These are phyloP conservation scores for Hypothenemus hampei DNA, from an alignment of 1,140 invertebrate species.

Conservation along the genomic window DNA sequence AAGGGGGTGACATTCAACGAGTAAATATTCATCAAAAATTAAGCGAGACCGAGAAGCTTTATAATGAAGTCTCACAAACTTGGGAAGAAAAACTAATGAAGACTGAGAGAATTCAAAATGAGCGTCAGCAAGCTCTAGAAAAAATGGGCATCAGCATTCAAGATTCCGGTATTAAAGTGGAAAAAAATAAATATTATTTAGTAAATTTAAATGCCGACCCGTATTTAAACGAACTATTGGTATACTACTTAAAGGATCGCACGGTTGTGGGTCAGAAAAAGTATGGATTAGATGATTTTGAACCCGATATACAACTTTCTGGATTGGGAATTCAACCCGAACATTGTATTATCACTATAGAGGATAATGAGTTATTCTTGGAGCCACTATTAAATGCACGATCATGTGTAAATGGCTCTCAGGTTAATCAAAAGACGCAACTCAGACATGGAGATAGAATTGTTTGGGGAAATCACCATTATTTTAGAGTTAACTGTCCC, in stretches of 20 bases:
- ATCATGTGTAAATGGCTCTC: constrained; percentile 79
- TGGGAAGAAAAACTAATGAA: constrained; percentile 98
- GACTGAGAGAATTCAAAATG: constrained; percentile 87
- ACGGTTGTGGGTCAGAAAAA: constrained; percentile 74
- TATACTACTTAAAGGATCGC: constrained; percentile 95
- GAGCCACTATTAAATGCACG: constrained; percentile 76
- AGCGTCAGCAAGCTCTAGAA: constrained; percentile 91
- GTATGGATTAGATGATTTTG: constrained; percentile 55
- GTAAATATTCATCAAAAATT: constrained; percentile 76
- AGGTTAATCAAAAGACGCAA: constrained; percentile 62
- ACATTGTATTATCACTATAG: constrained; percentile 86
- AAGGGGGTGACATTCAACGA: constrained; percentile 60
- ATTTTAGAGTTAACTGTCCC: constrained; percentile 95
- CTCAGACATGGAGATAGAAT: constrained; percentile 92
- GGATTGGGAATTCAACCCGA: constrained; percentile 91
- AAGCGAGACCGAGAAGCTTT: constrained; percentile 91
- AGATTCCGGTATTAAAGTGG: constrained; percentile 95
- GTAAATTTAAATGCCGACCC: constrained; percentile 99
- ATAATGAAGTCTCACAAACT: constrained; percentile 95
- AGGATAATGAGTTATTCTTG: constrained; percentile 78
- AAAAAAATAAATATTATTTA: constrained; percentile 96
- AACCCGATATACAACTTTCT: constrained; percentile 91
- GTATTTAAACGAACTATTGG: constrained; percentile 92
- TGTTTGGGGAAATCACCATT: constrained; percentile 97
- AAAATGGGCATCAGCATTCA: constrained; percentile 99